Conservation (phyloP, 2,888 invertebrate genomes). For the Ochropleura leucogaster region DNA sequence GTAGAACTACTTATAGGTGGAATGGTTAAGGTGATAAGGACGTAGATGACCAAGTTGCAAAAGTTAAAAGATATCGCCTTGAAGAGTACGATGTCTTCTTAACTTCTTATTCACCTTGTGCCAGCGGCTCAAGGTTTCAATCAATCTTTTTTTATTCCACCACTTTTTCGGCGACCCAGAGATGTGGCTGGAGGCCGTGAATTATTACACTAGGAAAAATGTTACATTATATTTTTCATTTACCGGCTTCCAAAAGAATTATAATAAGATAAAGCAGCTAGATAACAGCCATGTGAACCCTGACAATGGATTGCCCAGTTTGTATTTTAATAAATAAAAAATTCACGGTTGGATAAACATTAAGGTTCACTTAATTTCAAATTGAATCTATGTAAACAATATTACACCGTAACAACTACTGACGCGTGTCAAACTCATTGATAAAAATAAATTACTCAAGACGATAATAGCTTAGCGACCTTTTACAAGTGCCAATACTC, state of each 20-base stretch:
- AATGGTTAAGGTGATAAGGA: conserved; percentile 26
- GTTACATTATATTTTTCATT: conserved; percentile 33
- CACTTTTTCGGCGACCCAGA: conserved; percentile 70
- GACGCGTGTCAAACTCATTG: conserved; percentile 86
- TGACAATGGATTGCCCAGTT: conserved; percentile 18
- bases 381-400: conserved; percentile 70
- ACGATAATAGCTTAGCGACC: conserved; percentile 79
- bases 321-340: conserved; percentile 42
- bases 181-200: conserved; percentile 58
- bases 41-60: conserved; percentile 20
- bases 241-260: conserved; percentile 25
- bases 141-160: conserved; percentile 69
- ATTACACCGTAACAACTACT: conserved; percentile 76
- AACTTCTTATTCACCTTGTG: conserved; percentile 72
- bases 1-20: conserved; percentile 1
- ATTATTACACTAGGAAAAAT: conserved; percentile 59
- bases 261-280: conserved; percentile 9
- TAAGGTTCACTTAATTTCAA: conserved; percentile 66
- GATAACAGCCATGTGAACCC: conserved; percentile 36
- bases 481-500: conserved; percentile 78
- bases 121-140: conserved; percentile 72
- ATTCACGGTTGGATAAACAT: conserved; percentile 68
- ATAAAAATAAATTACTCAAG: conserved; percentile 81
- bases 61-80: conserved; percentile 68
- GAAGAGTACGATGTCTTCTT: conserved; percentile 74